A percentile compares a stretch with the other conserved stretches of the same genome.
Evolutionary conservation across 2,113 vertebrate genomes (phyloP).

Genomic region (Phainopepla nitens): DNA sequence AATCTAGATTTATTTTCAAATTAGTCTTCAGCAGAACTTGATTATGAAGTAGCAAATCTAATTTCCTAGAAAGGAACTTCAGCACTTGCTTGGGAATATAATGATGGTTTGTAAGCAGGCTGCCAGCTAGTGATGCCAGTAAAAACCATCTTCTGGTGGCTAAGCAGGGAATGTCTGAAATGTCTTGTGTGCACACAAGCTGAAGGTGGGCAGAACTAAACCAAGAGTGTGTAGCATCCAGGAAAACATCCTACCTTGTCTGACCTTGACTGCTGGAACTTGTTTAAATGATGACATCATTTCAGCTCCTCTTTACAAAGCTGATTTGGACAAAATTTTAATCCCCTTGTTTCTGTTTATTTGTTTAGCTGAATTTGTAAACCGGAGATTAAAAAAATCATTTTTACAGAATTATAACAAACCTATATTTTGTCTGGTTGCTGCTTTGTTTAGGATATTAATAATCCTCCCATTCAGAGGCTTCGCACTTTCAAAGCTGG

Average conservation of each 20-base stretch:
- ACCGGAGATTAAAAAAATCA: conserved; percentile 9
- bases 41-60: conserved; percentile 2
- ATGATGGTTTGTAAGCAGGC: not conserved
- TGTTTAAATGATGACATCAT: conserved; percentile 18
- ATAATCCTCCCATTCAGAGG: not conserved
- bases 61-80: conserved; percentile 5
- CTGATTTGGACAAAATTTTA: conserved; percentile 44
- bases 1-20: not conserved
- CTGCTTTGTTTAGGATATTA: conserved; percentile 16
- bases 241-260: not conserved
- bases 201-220: not conserved
- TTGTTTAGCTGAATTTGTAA: conserved; percentile 46
- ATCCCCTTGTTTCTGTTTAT: conserved; percentile 45
- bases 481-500: not conserved
- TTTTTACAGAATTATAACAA: conserved; percentile 14
- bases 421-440: not conserved
- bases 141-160: not conserved
- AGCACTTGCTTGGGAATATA: not conserved
- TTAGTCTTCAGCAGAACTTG: not conserved
- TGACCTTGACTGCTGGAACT: conserved; percentile 8
- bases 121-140: not conserved
- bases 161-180: not conserved
- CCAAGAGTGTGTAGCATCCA: not conserved
- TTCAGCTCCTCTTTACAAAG: conserved; percentile 43
- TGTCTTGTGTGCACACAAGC: not conserved